Evolutionary conservation across 2,797 vertebrate genomes (phyloP).

Genomic region (Falco berigora): DNA sequence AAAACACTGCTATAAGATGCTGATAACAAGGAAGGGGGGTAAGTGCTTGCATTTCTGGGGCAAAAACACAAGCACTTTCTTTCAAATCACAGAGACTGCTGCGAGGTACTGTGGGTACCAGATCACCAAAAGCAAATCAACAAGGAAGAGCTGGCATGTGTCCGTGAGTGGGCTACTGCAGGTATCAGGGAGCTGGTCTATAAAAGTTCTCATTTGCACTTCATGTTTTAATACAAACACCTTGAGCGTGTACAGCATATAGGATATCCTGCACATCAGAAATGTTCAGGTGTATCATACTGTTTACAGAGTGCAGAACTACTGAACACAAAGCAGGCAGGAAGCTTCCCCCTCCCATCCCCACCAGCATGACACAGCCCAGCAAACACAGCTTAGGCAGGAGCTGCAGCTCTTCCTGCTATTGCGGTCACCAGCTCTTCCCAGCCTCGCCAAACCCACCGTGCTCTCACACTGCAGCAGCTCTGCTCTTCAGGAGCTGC

Average conservation of each 20-base stretch:
- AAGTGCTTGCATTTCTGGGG: neutral
- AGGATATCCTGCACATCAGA: neutral
- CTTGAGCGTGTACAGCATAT: neutral
- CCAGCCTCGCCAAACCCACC: neutral
- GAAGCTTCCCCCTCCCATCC: neutral
- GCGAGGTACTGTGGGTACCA: neutral
- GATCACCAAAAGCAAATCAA: neutral
- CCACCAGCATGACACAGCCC: neutral
- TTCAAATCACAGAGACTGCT: neutral
- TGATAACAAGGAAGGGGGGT: neutral
- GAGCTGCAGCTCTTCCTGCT: slow-evolving; percentile 7
- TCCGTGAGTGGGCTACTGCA: neutral
- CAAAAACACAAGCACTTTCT: neutral
- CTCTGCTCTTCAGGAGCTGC: neutral
- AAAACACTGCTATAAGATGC: neutral
- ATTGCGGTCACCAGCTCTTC: neutral
- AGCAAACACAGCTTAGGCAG: neutral
- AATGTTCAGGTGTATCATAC: neutral
- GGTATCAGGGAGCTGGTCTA: neutral
- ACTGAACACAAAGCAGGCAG: neutral
- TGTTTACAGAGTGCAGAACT: neutral
- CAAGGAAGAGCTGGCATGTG: neutral
- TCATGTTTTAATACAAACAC: neutral
- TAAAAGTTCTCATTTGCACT: neutral
- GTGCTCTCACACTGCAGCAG: neutral